Conservation (phyloP, 2,797 vertebrate species). For the Chloroceryle inda region DNA sequence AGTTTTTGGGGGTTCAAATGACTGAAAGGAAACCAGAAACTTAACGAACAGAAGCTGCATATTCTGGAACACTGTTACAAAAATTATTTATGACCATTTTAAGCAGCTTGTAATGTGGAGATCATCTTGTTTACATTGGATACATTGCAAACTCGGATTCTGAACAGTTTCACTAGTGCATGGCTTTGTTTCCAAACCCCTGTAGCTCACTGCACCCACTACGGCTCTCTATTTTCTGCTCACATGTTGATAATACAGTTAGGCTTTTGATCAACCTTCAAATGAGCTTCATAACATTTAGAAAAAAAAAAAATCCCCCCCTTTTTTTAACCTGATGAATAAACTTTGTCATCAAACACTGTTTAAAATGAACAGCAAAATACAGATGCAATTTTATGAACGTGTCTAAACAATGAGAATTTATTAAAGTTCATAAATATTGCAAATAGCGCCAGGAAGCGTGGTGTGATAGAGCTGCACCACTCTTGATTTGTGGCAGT, state of each 20-base stretch:
- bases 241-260: background rate
- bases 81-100: background rate
- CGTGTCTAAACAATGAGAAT: background rate
- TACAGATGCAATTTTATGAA: background rate
- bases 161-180: background rate
- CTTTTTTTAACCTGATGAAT: background rate
- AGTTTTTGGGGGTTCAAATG: background rate
- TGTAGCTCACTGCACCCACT: background rate
- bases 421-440: background rate
- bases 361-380: background rate
- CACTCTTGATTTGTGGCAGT: background rate
- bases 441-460: background rate
- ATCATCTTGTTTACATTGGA: background rate
- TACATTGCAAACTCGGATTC: background rate
- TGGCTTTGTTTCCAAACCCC: background rate
- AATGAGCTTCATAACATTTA: background rate
- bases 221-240: background rate
- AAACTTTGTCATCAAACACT: background rate
- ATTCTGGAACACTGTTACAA: background rate
- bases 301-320: accelerated
- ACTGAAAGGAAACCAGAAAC: background rate
- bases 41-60: background rate
- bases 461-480: background rate
- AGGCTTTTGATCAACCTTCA: background rate
- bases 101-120: accelerated